Evolutionary conservation across 2,888 invertebrate genomes (phyloP).

Genomic region (Eristalis tenax): DNA sequence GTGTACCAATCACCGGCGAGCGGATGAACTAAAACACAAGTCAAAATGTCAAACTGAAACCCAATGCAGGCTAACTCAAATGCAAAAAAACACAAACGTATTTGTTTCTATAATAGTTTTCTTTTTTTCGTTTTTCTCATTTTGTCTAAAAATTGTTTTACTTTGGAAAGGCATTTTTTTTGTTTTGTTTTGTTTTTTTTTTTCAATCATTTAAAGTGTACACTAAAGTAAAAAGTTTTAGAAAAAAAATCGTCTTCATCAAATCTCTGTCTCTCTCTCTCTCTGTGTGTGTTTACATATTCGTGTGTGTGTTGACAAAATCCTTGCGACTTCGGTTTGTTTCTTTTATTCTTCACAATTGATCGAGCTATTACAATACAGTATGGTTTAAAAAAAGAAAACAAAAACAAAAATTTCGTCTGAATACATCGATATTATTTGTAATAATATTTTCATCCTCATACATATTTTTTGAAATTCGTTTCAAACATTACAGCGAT

Average conservation of each 20-base stretch:
- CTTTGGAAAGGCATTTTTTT: conserved; percentile 71
- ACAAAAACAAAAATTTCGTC: conserved; percentile 34
- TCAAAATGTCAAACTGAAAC: conserved; percentile 12
- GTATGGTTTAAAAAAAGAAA: not conserved
- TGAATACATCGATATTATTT: conserved; percentile 55
- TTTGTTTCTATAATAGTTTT: conserved; percentile 50
- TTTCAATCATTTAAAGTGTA: conserved; percentile 41
- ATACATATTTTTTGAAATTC: conserved; percentile 22
- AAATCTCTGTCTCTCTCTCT: conserved; percentile 6
- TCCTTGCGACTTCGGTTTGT: conserved; percentile 17
- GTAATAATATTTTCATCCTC: conserved; percentile 44
- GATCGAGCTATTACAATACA: conserved; percentile 36
- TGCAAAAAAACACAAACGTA: conserved; percentile 42
- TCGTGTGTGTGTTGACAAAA: not conserved
- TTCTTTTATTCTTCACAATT: conserved; percentile 34
- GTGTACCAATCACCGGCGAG: not conserved
- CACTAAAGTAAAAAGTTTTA: conserved; percentile 34
- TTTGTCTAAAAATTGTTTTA: conserved; percentile 51
- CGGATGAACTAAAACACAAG: conserved; percentile 1
- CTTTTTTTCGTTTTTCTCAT: conserved; percentile 29
- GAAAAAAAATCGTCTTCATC: not conserved
- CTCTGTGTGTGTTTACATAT: conserved; percentile 21
- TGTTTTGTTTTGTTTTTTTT: conserved; percentile 15
- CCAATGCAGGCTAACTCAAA: not conserved
- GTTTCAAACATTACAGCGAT: conserved; percentile 42